Conservation (phyloP, 2,797 vertebrate species). For the Acanthurus tractus region DNA sequence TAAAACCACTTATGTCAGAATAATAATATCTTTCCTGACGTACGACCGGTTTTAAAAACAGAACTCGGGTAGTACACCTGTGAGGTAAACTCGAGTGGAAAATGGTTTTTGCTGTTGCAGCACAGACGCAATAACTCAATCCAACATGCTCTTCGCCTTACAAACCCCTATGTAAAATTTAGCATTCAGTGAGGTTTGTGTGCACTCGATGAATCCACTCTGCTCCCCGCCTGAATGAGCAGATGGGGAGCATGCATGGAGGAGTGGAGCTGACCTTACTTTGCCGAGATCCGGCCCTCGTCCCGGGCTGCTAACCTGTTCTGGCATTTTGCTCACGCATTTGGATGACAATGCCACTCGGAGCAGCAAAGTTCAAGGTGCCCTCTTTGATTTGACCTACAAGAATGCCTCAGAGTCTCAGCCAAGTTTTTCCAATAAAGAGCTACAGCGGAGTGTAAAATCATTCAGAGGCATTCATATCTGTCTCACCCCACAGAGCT, state of each 20-base stretch:
- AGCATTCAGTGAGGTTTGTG: slow-evolving; percentile 56
- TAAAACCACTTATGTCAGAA: slow-evolving; percentile 55
- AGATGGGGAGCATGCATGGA: slow-evolving; percentile 48
- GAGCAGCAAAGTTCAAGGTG: slow-evolving; percentile 59
- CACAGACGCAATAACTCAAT: slow-evolving; percentile 34
- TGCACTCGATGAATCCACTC: slow-evolving; percentile 58
- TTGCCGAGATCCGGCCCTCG: slow-evolving; percentile 25
- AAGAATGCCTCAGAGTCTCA: not conserved
- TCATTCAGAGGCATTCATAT: slow-evolving; percentile 24
- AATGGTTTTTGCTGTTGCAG: slow-evolving; percentile 30
- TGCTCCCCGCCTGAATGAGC: slow-evolving; percentile 61
- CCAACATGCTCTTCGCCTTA: slow-evolving; percentile 47
- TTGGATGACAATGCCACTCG: slow-evolving; percentile 40
- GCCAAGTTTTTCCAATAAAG: slow-evolving; percentile 35
- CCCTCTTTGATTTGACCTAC: slow-evolving; percentile 65
- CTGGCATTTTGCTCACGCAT: slow-evolving; percentile 65
- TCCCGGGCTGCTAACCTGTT: slow-evolving; percentile 49
- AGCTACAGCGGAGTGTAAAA: slow-evolving; percentile 50
- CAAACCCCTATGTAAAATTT: slow-evolving; percentile 63
- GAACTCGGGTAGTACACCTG: slow-evolving; percentile 43
- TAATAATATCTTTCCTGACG: slow-evolving; percentile 40
- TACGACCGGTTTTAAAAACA: slow-evolving; percentile 30
- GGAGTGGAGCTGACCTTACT: slow-evolving; percentile 55
- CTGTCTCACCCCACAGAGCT: slow-evolving; percentile 14
- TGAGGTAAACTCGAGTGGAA: slow-evolving; percentile 19